Evolutionary conservation across 2,888 invertebrate genomes (phyloP).

Genomic region (Phalera bucephala): DNA sequence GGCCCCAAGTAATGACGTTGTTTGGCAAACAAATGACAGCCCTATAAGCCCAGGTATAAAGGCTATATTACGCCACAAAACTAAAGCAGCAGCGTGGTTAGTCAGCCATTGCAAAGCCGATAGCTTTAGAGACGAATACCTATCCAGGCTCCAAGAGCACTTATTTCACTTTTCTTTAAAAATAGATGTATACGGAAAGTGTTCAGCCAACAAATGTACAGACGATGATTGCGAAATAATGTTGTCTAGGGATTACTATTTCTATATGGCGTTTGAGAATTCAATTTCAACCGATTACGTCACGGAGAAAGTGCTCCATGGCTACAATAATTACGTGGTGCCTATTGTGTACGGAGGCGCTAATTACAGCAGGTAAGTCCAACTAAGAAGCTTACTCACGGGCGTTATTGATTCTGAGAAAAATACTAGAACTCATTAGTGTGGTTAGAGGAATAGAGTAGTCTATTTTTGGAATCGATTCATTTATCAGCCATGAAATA

Average conservation of each 20-base stretch:
- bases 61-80: conserved; percentile 40
- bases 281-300: conserved; percentile 57
- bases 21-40: conserved; percentile 30
- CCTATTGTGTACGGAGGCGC: conserved; percentile 87
- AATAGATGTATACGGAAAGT: conserved; percentile 51
- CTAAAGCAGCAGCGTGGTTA: conserved; percentile 54
- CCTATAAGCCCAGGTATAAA: conserved; percentile 30
- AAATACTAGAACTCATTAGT: not conserved
- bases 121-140: conserved; percentile 43
- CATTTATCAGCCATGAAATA: too few relatives aligned
- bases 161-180: conserved; percentile 46
- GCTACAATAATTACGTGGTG: conserved; percentile 83
- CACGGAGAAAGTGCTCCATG: conserved; percentile 57
- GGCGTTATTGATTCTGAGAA: not conserved
- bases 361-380: conserved; percentile 78
- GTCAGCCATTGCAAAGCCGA: conserved; percentile 45
- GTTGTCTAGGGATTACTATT: conserved; percentile 50
- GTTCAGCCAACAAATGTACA: conserved; percentile 37
- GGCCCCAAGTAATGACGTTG: conserved; percentile 40
- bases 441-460: too few relatives aligned
- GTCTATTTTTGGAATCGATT: too few relatives aligned
- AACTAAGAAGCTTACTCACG: not conserved
- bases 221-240: conserved; percentile 36
- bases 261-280: conserved; percentile 64
- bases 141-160: conserved; percentile 47